Conservation (phyloP, 2,888 invertebrate genomes). For the Monopis laevigella region DNA sequence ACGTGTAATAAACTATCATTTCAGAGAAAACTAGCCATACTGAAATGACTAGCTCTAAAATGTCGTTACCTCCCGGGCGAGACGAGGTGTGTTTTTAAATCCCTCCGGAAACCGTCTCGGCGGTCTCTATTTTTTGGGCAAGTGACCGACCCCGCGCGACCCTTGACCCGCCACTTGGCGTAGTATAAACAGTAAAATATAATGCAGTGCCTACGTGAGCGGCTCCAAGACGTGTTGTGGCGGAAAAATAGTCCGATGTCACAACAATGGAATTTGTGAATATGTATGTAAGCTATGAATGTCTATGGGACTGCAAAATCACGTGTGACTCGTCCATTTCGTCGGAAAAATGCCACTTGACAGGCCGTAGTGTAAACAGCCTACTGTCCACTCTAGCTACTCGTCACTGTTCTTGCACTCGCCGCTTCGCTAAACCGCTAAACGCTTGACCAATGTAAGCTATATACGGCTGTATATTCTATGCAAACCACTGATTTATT, state of each 20-base stretch:
- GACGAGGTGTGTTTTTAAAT: too few species aligned
- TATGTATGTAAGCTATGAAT: not conserved
- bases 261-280: not conserved
- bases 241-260: not conserved
- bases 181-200: not conserved
- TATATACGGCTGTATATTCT: too few species aligned
- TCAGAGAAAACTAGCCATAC: too few species aligned
- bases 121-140: constrained; percentile 21
- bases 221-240: not conserved
- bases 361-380: not conserved
- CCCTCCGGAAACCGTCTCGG: too few species aligned
- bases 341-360: not conserved
- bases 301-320: not conserved
- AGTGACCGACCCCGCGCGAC: not conserved
- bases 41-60: too few species aligned
- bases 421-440: too few species aligned
- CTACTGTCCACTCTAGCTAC: too few species aligned
- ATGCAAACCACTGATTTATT: too few species aligned
- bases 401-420: too few species aligned
- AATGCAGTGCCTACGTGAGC: not conserved
- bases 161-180: not conserved
- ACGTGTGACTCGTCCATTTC: not conserved
- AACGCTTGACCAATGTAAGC: too few species aligned
- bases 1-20: too few species aligned
- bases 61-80: too few species aligned